Base-by-base conservation (phyloP, 2,888 invertebrate species). In the Amblyjoppa proteus region DNA sequence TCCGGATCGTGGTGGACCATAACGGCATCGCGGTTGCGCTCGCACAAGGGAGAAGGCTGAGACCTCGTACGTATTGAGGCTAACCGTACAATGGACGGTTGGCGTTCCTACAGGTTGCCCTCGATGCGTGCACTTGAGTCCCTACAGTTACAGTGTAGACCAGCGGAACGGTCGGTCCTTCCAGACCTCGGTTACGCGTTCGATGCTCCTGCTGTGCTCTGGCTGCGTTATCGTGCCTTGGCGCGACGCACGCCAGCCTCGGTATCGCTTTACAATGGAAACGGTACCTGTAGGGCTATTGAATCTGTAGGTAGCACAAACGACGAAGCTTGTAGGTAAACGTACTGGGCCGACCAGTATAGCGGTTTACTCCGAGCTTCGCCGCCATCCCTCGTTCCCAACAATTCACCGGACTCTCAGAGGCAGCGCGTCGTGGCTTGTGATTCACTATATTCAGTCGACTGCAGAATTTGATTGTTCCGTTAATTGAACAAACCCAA, bases 61-160 rank as follows among this genome's bases (percentile, higher is more conserved):
- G 71, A 64, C 11, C 7, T 70, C 70, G 61, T 70, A 70, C 75
- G 49, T 75, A 58, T 56, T 64, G 75, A 58, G 81, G 75, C 81
- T 70, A 76, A 58, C 58, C 34, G n/a, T 34, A 82, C 82, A 82
- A 82, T 77, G 82, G 56, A 68, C 71, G 66, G 82, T 31, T 51
- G 77, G 53, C 71, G 82, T 77, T 77, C 82, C 82, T 82, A 82
- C 82, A 82, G 82, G 82, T 82, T 82, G 82, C 77, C 77, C 82
- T 82, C 70, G 58, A 58, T 25, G 58, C 58, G 28, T 25, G 11
- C 1, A 28, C 4, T 13, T 28, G 25, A 9, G 20, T 58, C 58
- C 11, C 9, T 28, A 58, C 28, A 4, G 58, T 58, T 28, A 58
- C 58, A 28, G 64, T 56, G 71, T 73, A 25, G 51, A 71, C 34